A percentile compares a stretch with the other conserved stretches of the same genome.
These are phyloP conservation scores for Columbina picui DNA, from an alignment of 2,113 vertebrate species.

Conservation along the genomic window DNA sequence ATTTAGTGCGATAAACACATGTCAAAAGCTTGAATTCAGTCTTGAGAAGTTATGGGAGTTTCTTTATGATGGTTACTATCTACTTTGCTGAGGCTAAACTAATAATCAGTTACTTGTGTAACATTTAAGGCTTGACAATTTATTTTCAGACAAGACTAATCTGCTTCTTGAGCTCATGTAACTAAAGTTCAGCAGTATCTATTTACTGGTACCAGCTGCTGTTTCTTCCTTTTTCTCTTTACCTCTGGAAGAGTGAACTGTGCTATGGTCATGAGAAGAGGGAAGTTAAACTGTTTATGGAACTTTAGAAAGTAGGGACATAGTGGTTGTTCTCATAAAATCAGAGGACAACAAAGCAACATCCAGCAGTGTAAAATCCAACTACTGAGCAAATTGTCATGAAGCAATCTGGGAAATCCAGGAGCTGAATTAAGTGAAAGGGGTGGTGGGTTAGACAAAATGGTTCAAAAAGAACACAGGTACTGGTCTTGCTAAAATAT, in stretches of 20 bases:
- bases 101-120: background rate
- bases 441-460: background rate
- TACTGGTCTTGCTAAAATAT: background rate
- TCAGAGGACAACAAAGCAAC: background rate
- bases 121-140: background rate
- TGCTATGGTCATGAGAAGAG: background rate
- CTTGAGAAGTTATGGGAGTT: background rate
- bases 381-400: background rate
- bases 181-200: background rate
- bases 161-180: background rate
- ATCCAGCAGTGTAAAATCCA: background rate
- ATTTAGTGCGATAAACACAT: background rate
- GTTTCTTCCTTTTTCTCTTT: background rate
- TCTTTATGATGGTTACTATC: background rate
- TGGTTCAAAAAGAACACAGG: background rate
- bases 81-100: background rate
- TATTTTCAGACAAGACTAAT: background rate
- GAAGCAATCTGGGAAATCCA: background rate
- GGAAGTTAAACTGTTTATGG: accelerated
- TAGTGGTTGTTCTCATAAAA: background rate
- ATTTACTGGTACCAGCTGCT: background rate
- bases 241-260: background rate
- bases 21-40: background rate
- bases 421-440: background rate
- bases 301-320: background rate